Percentiles rank a stretch among this genome's conserved stretches.
These are phyloP conservation scores for Geophilus truncorum DNA, from an alignment of 2,888 invertebrate genomes.

Conservation along the genomic window DNA sequence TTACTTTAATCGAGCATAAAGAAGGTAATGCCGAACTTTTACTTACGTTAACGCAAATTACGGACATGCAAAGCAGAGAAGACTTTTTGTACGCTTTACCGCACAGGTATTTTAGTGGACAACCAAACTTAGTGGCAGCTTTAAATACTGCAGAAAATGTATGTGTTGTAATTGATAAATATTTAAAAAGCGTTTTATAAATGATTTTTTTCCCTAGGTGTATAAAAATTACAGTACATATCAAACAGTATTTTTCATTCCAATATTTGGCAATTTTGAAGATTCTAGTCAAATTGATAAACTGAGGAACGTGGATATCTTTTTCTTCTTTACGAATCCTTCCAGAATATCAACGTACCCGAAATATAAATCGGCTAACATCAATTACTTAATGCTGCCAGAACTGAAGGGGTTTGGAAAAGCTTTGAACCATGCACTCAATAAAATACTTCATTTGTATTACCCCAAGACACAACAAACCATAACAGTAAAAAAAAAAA, in stretches of 20 bases:
- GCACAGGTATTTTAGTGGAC: neutral
- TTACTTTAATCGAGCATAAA: neutral
- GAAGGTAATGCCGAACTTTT: neutral
- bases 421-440: neutral
- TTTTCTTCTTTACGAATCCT: neutral
- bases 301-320: neutral
- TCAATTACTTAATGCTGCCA: neutral
- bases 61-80: neutral
- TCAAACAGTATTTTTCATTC: constrained; percentile 6
- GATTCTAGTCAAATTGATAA: neutral
- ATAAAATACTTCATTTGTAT: neutral
- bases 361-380: neutral
- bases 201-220: neutral
- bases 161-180: neutral
- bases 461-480: neutral
- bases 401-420: neutral
- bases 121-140: neutral
- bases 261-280: constrained; percentile 3
- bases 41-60: neutral
- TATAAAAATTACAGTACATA: neutral
- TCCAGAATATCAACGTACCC: neutral
- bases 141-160: neutral
- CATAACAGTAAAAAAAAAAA: neutral
- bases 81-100: neutral
- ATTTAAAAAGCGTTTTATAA: neutral